Evolutionary conservation across 2,888 invertebrate genomes (phyloP).

Genomic region (Abscondita cerata): DNA sequence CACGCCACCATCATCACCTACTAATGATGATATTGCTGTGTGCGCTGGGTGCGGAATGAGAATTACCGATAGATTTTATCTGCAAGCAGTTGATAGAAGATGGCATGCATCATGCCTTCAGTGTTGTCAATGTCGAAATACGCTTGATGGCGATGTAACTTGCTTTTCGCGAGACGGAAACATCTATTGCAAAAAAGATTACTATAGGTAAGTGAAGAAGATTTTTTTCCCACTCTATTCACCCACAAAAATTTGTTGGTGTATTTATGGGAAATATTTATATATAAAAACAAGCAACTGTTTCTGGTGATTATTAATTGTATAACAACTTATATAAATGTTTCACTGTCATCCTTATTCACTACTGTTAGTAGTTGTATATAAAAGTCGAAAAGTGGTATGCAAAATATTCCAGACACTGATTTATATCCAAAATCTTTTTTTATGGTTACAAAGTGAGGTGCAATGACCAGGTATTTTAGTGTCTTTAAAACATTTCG

Average conservation of each 20-base stretch:
- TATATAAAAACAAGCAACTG: constrained; percentile 33
- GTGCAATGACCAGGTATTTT: constrained; percentile 26
- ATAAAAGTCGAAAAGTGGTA: constrained; percentile 38
- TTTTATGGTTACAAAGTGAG: constrained; percentile 20
- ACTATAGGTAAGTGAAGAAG: constrained; percentile 86
- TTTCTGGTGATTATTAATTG: constrained; percentile 37
- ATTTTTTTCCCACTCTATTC: not conserved
- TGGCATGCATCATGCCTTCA: constrained; percentile 94
- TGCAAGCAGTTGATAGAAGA: constrained; percentile 88
- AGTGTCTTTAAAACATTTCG: not conserved
- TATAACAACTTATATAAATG: constrained; percentile 40
- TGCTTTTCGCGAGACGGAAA: constrained; percentile 93
- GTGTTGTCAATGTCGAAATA: constrained; percentile 89
- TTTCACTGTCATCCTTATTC: constrained; percentile 39
- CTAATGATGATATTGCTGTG: constrained; percentile 61
- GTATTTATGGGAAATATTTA: constrained; percentile 40
- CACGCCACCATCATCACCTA: constrained; percentile 56
- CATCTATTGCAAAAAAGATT: constrained; percentile 96
- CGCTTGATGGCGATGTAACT: constrained; percentile 88
- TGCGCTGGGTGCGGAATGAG: constrained; percentile 90
- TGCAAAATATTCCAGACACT: constrained; percentile 38
- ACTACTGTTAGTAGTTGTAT: constrained; percentile 35
- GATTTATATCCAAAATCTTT: constrained; percentile 34
- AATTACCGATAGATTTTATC: constrained; percentile 89
- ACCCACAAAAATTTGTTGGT: constrained; percentile 21